phyloP scores from a whole-genome alignment of 1,140 invertebrate genomes.

The Linepithema humile region DNA sequence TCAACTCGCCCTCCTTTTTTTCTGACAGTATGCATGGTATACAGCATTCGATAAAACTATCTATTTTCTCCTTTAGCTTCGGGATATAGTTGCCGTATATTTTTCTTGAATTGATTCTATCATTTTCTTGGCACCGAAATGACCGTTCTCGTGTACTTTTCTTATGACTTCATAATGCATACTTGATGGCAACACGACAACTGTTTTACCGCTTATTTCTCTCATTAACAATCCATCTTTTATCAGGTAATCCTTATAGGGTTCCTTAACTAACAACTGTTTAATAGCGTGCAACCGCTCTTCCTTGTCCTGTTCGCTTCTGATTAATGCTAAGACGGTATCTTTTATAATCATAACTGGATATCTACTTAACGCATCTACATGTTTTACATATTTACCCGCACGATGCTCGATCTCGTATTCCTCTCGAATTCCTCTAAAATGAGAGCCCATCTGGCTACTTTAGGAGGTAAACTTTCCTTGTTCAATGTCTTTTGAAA shows the following conservation, averaged over 20 bases:
- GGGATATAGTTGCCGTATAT: conserved; percentile 53
- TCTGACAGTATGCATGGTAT: background rate
- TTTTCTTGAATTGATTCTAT: conserved; percentile 30
- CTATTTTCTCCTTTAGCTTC: conserved; percentile 41
- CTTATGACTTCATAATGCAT: conserved; percentile 65
- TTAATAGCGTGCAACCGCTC: conserved; percentile 66
- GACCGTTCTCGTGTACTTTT: conserved; percentile 57
- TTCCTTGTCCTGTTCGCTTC: conserved; percentile 69
- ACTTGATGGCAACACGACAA: conserved; percentile 64
- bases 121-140: conserved; percentile 50
- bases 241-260: conserved; percentile 49
- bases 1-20: background rate
- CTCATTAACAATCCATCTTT: conserved; percentile 48
- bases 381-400: conserved; percentile 79
- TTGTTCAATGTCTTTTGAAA: conserved; percentile 79
- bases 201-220: conserved; percentile 20
- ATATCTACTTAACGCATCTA: conserved; percentile 80
- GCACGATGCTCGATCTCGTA: conserved; percentile 76
- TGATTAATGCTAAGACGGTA: background rate
- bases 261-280: conserved; percentile 46
- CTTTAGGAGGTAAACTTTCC: conserved; percentile 75
- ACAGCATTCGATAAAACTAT: conserved; percentile 37
- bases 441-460: conserved; percentile 76
- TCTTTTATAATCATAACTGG: conserved; percentile 67
- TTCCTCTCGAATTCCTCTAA: too few species aligned